A percentile compares a stretch with the other conserved stretches of the same genome.
Conservation (phyloP, 2,113 vertebrate genomes). For the Oenanthe melanoleuca region DNA sequence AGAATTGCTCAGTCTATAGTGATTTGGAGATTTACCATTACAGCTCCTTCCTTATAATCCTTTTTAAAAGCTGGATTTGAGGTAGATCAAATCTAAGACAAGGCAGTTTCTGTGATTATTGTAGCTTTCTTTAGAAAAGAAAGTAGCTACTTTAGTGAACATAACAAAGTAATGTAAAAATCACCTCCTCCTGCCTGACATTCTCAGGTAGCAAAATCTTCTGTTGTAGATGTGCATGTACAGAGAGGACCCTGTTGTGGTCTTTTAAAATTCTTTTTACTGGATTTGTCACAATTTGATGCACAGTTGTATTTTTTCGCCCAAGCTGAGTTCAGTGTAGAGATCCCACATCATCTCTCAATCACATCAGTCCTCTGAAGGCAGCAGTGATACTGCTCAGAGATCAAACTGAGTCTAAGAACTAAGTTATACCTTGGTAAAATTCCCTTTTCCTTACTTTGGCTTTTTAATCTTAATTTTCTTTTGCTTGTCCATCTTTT, state of each 20-base stretch:
- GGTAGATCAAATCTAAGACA: not conserved
- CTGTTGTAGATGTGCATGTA: not conserved
- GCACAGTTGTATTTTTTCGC: not conserved
- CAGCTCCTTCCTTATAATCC: not conserved
- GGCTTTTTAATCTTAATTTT: not conserved
- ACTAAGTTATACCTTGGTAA: not conserved
- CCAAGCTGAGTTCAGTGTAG: not conserved
- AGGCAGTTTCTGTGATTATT: not conserved
- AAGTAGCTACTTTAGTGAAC: not conserved
- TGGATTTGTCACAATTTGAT: not conserved
- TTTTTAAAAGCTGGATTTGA: not conserved
- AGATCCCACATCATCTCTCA: not conserved
- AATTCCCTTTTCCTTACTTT: not conserved
- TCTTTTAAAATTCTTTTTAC: too few species aligned
- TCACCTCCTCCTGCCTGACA: not conserved
- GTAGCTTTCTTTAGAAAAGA: not conserved
- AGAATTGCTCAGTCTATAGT: not conserved
- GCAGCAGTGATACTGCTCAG: not conserved
- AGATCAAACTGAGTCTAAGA: not conserved
- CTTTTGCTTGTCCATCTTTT: not conserved
- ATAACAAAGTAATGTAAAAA: not conserved
- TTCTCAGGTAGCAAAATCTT: not conserved
- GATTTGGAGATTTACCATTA: not conserved
- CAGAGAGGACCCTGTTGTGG: rapidly evolving
- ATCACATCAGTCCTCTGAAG: not conserved